A percentile compares a stretch with the other conserved stretches of the same genome.
These are phyloP conservation scores for Acromyrmex charruanus DNA, from an alignment of 1,140 invertebrate species.

Conservation along the genomic window DNA sequence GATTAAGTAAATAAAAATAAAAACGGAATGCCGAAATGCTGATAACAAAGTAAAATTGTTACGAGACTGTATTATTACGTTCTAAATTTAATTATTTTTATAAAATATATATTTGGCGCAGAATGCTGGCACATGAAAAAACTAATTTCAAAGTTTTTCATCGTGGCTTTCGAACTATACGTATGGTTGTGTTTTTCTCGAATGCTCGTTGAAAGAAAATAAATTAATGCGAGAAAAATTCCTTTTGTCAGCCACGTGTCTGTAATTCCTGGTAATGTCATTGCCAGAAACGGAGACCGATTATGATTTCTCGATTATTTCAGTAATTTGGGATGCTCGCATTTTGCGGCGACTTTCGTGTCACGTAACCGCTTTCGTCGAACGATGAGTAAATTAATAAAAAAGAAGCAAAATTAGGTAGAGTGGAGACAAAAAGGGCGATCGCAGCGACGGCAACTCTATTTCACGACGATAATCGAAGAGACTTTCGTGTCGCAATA, in stretches of 20 bases:
- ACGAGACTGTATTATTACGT: slow-evolving; percentile 2
- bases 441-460: slow-evolving; percentile 30
- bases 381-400: slow-evolving; percentile 56
- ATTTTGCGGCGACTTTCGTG: slow-evolving; percentile 30
- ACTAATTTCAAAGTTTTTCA: not conserved
- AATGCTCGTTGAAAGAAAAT: not conserved
- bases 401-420: slow-evolving; percentile 24
- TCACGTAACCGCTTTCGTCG: slow-evolving; percentile 51
- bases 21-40: not conserved
- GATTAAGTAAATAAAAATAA: not conserved
- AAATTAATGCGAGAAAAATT: slow-evolving; percentile 4
- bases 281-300: not conserved
- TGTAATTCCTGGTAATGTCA: not conserved
- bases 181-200: not conserved
- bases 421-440: slow-evolving; percentile 2
- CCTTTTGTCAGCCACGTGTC: not conserved
- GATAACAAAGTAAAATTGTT: not conserved
- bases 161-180: not conserved
- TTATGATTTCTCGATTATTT: slow-evolving; percentile 29
- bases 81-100: slow-evolving; percentile 24
- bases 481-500: slow-evolving; percentile 50
- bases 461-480: slow-evolving; percentile 29
- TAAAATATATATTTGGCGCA: slow-evolving; percentile 19
- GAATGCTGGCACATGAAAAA: not conserved
- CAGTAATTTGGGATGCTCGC: slow-evolving; percentile 37